These are phyloP conservation scores for Nomada lathburiana DNA, from an alignment of 2,888 invertebrate genomes.

Conservation along the genomic window DNA sequence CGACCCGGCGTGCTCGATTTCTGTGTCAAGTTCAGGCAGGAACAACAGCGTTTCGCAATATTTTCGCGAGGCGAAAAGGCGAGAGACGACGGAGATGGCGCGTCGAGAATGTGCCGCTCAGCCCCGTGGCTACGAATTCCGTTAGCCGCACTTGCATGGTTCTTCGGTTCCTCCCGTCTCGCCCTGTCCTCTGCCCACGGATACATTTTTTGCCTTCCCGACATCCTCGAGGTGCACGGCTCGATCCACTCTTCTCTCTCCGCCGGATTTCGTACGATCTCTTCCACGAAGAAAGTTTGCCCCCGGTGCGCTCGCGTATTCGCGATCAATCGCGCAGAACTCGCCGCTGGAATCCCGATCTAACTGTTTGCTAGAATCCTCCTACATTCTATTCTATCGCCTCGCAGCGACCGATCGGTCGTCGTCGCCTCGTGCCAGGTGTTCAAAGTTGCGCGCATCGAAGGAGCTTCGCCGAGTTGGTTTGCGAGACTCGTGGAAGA, in stretches of 20 bases:
- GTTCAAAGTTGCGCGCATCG: too few relatives aligned
- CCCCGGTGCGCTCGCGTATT: conserved; percentile 41
- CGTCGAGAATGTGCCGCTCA: conserved; percentile 76
- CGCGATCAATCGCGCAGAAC: conserved; percentile 31
- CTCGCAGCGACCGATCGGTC: too few relatives aligned
- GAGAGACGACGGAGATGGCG: conserved; percentile 47
- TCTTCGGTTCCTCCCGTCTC: conserved; percentile 54
- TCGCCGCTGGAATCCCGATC: conserved; percentile 14
- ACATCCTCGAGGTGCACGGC: conserved; percentile 29
- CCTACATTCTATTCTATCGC: background rate
- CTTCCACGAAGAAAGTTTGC: conserved; percentile 13
- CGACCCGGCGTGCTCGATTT: conserved; percentile 16
- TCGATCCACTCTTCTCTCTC: conserved; percentile 10
- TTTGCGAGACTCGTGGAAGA: conserved; percentile 2
- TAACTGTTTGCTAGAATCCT: conserved; percentile 36
- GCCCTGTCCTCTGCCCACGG: conserved; percentile 47
- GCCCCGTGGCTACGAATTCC: conserved; percentile 81
- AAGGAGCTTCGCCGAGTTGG: too few relatives aligned
- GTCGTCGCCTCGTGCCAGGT: too few relatives aligned
- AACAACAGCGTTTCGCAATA: conserved; percentile 50
- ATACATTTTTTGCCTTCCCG: conserved; percentile 67
- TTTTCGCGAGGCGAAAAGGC: conserved; percentile 59
- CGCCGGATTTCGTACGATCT: conserved; percentile 11
- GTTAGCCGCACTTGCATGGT: conserved; percentile 81
- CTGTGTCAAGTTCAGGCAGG: conserved; percentile 37